A percentile compares a stretch with the other conserved stretches of the same genome.
Evolutionary conservation across 2,888 invertebrate species (phyloP).

Genomic region (Himalopsyche anomala): DNA sequence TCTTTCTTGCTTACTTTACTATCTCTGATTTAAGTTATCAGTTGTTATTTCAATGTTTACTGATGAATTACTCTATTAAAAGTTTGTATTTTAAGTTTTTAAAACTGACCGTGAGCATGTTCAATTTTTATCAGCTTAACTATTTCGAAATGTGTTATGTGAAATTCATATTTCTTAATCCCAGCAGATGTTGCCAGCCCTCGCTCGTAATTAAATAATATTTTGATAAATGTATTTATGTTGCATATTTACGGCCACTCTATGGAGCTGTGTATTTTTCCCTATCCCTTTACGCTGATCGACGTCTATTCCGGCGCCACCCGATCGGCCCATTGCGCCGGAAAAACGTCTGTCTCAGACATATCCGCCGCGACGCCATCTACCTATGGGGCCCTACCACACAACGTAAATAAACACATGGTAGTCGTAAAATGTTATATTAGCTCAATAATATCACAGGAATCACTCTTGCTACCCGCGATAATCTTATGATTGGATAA

Average conservation of each 20-base stretch:
- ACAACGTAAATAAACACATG: neutral
- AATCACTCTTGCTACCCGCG: neutral
- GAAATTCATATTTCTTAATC: too few relatives aligned
- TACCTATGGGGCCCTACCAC: neutral
- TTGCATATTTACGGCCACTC: conserved; percentile 2
- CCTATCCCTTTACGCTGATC: conserved; percentile 1
- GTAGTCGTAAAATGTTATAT: neutral
- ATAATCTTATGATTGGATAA: too few relatives aligned
- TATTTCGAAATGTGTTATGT: too few relatives aligned
- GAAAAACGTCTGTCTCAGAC: conserved; percentile 58
- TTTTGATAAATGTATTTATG: neutral
- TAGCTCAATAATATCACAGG: neutral
- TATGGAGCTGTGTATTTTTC: neutral
- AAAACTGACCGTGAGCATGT: too few relatives aligned
- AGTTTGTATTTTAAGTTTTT: too few relatives aligned
- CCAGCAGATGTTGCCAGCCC: too few relatives aligned
- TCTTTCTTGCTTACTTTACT: too few relatives aligned
- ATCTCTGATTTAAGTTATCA: too few relatives aligned
- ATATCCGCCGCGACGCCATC: conserved; percentile 22
- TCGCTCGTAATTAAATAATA: conserved; percentile 7
- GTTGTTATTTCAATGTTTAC: too few relatives aligned
- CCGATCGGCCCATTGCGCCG: conserved; percentile 53
- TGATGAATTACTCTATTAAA: too few relatives aligned
- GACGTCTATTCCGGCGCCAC: conserved; percentile 43
- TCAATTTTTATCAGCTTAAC: too few relatives aligned